Evolutionary conservation across 2,888 invertebrate genomes (phyloP).

Genomic region (Strigamia crassipes): DNA sequence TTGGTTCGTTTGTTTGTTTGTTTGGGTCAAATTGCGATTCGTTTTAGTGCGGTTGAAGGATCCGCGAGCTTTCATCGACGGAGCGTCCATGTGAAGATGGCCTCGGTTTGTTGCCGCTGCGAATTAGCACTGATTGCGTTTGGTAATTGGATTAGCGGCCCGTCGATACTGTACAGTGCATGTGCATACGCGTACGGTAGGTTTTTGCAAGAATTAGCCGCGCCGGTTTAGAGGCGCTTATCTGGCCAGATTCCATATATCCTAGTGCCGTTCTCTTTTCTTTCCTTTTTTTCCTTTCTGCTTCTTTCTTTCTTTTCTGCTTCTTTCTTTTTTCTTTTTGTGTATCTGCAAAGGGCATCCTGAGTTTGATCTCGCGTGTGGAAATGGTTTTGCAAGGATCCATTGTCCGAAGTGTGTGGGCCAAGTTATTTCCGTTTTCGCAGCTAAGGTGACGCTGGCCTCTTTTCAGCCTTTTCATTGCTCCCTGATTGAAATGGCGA

Average conservation of each 20-base stretch:
- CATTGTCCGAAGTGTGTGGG: neutral
- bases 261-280: neutral
- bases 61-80: too few relatives aligned
- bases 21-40: too few relatives aligned
- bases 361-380: neutral
- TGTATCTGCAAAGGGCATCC: conserved; percentile 6
- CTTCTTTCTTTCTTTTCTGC: neutral
- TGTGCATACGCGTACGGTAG: too few relatives aligned
- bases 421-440: conserved; percentile 26
- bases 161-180: too few relatives aligned
- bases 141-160: too few relatives aligned
- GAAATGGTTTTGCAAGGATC: conserved; percentile 27
- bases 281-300: neutral
- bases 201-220: too few relatives aligned
- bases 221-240: too few relatives aligned
- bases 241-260: too few relatives aligned
- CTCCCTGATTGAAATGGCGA: conserved; percentile 34
- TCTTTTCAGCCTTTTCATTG: conserved; percentile 30
- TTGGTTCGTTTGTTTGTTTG: neutral
- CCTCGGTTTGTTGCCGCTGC: too few relatives aligned
- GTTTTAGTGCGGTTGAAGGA: too few relatives aligned
- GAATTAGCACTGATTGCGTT: too few relatives aligned
- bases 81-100: too few relatives aligned
- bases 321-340: neutral
- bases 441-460: conserved; percentile 21